Percentiles rank a stretch among this genome's conserved stretches.
Conservation (phyloP, 2,797 vertebrate genomes). For the Apogon talboti region DNA sequence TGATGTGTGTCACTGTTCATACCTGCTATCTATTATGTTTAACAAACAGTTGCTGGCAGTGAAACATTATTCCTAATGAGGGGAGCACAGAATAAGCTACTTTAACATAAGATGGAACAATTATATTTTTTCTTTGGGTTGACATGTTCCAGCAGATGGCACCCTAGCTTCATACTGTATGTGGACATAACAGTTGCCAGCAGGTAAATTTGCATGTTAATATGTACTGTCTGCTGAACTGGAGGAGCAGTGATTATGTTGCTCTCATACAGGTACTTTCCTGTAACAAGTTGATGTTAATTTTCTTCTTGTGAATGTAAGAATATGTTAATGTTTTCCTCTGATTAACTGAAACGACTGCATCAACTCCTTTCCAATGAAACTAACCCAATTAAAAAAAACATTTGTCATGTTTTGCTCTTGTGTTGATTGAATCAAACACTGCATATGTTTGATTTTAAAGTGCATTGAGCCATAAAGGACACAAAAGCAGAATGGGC, state of each 20-base stretch:
- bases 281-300: background rate
- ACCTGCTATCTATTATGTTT: no score
- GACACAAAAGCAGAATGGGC: background rate
- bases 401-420: background rate
- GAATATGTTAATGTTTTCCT: background rate
- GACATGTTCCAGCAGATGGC: conserved; percentile 70
- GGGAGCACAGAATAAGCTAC: no score
- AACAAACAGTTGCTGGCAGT: no score
- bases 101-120: background rate
- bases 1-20: no score
- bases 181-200: conserved; percentile 2
- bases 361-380: background rate
- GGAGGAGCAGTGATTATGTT: background rate
- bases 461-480: background rate
- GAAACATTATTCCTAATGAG: no score
- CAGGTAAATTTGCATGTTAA: background rate
- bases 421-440: background rate
- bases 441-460: background rate
- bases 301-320: background rate
- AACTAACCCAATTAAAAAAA: background rate
- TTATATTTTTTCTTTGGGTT: background rate
- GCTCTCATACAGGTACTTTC: background rate
- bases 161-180: conserved; percentile 18
- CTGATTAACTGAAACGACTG: background rate
- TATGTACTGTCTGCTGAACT: background rate